Base-by-base conservation (phyloP, 37 sponge, comb jelly and placozoan genomes). In the Ianthella basta region DNA sequence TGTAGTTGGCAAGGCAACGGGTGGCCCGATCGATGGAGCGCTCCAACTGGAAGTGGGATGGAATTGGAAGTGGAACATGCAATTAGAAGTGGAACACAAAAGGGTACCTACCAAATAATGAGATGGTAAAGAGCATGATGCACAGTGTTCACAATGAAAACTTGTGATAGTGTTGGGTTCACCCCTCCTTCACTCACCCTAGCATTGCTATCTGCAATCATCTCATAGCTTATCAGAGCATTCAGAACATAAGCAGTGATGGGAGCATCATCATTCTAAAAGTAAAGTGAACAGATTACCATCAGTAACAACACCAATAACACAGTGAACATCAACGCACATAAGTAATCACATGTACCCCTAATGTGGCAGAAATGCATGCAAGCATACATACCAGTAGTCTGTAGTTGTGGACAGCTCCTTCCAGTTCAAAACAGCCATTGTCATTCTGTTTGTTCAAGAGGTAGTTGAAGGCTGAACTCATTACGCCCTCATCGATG, bases 391-490 rank as follows among this genome's bases (percentile, higher is more conserved):
- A 1, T 57, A 89, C 89, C 81, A 89, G 36, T 8, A 89, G 72
- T 64, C 75, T 59, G 61, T 72, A 89, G 82, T 85, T 84, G 63
- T 84, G 85, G 10, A 84, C 72, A 25, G 55, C 77, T 0, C 89
- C 89, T 54, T 72, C 39, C 20, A 79, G 56, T 0, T 72, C 72
- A 27, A 89, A 53, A 21, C 25, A 44, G 13, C 89, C 86, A 6
- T 74, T 44, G 56, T 69, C 60, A 18, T 41, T 29, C 74, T 89
- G 89, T 15, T 80, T 70, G 20, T 40, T 24, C 30, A 85, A 35
- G 56, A 89, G 35, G 72, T 85, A 89, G 39, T 81, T 89, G 36
- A 85, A 30, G 13, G 82, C 89, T 40, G 79, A 72, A 50, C 65
- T 30, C 27, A 89, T 67, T 33, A 89, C 89, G 16, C 57, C 36